phyloP scores from a whole-genome alignment of 2,113 vertebrate genomes.

The Paedocypris sp. region DNA sequence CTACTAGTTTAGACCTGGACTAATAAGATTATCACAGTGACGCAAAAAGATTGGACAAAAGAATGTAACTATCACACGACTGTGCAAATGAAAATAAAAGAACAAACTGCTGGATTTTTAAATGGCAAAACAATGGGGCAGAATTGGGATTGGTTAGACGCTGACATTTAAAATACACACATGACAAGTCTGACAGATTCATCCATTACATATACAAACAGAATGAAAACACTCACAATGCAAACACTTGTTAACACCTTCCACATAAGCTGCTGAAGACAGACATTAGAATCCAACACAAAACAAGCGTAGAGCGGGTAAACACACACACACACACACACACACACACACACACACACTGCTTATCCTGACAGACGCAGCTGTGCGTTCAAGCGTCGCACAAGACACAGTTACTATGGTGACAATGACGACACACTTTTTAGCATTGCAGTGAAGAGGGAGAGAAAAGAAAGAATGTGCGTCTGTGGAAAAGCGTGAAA shows the following conservation, averaged over 20 bases:
- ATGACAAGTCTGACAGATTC: too few relatives aligned
- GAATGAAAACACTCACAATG: too few relatives aligned
- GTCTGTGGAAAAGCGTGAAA: slow-evolving; percentile 8
- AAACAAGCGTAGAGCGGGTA: not conserved
- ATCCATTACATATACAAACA: too few relatives aligned
- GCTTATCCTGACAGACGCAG: slow-evolving; percentile 46
- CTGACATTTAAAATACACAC: too few relatives aligned
- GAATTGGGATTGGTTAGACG: too few relatives aligned
- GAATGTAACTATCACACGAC: too few relatives aligned
- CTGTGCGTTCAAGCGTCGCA: slow-evolving; percentile 45
- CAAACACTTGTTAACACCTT: slow-evolving; percentile 2
- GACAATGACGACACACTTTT: slow-evolving; percentile 51
- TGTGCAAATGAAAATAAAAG: too few relatives aligned
- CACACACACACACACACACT: slow-evolving; percentile 28
- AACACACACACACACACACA: slow-evolving; percentile 28
- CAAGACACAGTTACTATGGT: slow-evolving; percentile 59
- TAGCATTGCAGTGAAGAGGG: slow-evolving; percentile 46
- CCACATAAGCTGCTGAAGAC: slow-evolving; percentile 13
- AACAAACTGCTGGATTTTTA: too few relatives aligned
- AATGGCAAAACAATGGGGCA: too few relatives aligned
- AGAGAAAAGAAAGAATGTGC: slow-evolving; percentile 27
- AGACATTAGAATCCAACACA: slow-evolving; percentile 12
- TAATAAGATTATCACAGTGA: too few relatives aligned
- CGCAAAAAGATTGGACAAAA: too few relatives aligned
- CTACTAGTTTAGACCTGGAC: too few relatives aligned